Base-by-base conservation (phyloP, 53 echinoderm and acorn worm species). In the Holothuria scabra region DNA sequence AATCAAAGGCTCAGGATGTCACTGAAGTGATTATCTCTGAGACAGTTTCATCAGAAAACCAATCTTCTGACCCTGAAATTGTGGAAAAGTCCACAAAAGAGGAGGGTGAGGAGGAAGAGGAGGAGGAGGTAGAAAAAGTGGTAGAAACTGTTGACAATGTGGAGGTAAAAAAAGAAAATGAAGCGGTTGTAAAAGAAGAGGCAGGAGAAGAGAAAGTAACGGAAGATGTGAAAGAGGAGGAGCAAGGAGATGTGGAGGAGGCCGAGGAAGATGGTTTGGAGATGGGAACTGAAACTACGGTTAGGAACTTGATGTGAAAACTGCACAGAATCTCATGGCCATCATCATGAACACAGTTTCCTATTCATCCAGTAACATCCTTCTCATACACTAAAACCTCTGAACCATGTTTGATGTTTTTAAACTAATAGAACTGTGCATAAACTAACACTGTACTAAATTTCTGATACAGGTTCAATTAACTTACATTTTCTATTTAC, bases 21-120 rank as follows among this genome's bases (percentile, higher is more conserved):
- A 67, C 84, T 12, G 84, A 85, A 29, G 61, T 33, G 25, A 23
- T 48, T n/a, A 44, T 32, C 38, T 60, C 33, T 19, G 64, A 62
- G 28, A 71, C 23, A 29, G 87, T 66, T 18, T n/a, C 22, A 10
- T 12, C 0, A 0, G 88, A 75, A 1, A 83, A 83, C 6, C 71
- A 56, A 46, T 34, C 65, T 37, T 21, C 22, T 13, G 7, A 20
- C 34, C 21, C 14, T 19, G 46, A 52, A 18, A 18, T 0, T 16
- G 35, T 30, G 41, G 41, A 41, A 12, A 8, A 18, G 18, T 23
- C 23, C 23, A 28, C 23, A 18, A 18, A 14, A 16, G 35, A 68
- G 38, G 20, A 37, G 48, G 14, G 12, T 3, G 48, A 1, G 14
- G 10, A 48, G 14, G 48, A 48, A 8, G 48, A 52, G 1, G 52